Evolutionary conservation across 2,113 vertebrate species (phyloP).

Genomic region (Xyliphius kryptos): DNA sequence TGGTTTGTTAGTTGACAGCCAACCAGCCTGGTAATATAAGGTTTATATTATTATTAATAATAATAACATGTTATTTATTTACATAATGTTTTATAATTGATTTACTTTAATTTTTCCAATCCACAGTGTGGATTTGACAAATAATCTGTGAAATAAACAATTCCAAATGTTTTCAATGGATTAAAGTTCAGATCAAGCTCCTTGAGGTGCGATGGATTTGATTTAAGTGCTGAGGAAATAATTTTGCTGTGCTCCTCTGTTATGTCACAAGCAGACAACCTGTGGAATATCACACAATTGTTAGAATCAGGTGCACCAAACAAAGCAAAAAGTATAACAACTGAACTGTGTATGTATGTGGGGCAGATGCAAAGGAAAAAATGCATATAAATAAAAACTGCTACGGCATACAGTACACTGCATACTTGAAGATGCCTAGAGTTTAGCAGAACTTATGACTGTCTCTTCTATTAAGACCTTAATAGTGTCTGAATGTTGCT

Average conservation of each 20-base stretch:
- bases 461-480: too few relatives aligned
- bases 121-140: constrained; percentile 26
- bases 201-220: constrained; percentile 35
- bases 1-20: constrained; percentile 38
- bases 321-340: too few relatives aligned
- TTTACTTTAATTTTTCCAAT: constrained; percentile 52
- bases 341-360: too few relatives aligned
- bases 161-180: constrained; percentile 33
- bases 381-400: too few relatives aligned
- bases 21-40: constrained; percentile 42
- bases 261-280: constrained; percentile 50
- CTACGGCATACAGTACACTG: too few relatives aligned
- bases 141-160: constrained; percentile 18
- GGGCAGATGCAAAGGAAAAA: too few relatives aligned
- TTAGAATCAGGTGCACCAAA: too few relatives aligned
- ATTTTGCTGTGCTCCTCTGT: constrained; percentile 6
- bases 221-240: constrained; percentile 43
- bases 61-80: background rate
- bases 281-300: constrained; percentile 16
- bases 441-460: too few relatives aligned
- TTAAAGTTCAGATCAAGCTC: constrained; percentile 53
- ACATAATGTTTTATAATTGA: background rate
- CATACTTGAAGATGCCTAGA: too few relatives aligned
- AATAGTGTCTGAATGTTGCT: too few relatives aligned
- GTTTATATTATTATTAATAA: background rate